phyloP scores from a whole-genome alignment of 2,113 vertebrate species.

The Lampris incognitus region DNA sequence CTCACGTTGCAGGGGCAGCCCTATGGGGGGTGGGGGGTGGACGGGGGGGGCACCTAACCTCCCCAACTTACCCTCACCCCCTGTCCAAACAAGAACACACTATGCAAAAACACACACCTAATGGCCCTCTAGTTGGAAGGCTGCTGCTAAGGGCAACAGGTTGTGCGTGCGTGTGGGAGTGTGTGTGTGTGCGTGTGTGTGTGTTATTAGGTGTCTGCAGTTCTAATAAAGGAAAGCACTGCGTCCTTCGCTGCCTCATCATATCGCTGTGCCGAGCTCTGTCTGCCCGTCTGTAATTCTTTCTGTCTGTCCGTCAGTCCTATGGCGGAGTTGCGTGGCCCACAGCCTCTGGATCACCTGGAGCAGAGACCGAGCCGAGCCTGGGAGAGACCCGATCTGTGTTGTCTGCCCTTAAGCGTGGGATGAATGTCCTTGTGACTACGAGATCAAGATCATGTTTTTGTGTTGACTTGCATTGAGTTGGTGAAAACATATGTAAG shows the following conservation, averaged over 20 bases:
- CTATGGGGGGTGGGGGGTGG: constrained; percentile 58
- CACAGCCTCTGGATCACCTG: constrained; percentile 67
- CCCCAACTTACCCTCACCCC: constrained; percentile 32
- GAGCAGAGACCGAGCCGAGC: constrained; percentile 3
- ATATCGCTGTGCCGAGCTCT: constrained; percentile 72
- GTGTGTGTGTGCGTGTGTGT: constrained; percentile 54
- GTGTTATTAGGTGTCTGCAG: constrained; percentile 79
- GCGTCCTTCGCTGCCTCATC: constrained; percentile 77
- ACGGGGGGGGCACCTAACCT: constrained; percentile 28
- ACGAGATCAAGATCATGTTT: constrained; percentile 19
- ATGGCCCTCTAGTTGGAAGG: constrained; percentile 58
- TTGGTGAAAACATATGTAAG: constrained; percentile 16
- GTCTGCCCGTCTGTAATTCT: constrained; percentile 58
- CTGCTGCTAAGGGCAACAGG: constrained; percentile 68
- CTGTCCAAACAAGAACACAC: constrained; percentile 71
- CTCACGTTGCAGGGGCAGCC: constrained; percentile 80
- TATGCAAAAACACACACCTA: constrained; percentile 60
- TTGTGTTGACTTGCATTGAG: constrained; percentile 46
- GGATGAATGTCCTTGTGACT: constrained; percentile 14
- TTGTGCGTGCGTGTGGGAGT: constrained; percentile 9
- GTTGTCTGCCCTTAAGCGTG: neutral
- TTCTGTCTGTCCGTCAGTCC: constrained; percentile 46
- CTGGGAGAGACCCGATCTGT: constrained; percentile 9
- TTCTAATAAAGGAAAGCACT: constrained; percentile 83
- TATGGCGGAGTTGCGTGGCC: constrained; percentile 50